A percentile compares a stretch with the other conserved stretches of the same genome.
Conservation (phyloP, 30 jellyfish, hydroid and myxozoan genomes). For the Rhopilema esculentum region DNA sequence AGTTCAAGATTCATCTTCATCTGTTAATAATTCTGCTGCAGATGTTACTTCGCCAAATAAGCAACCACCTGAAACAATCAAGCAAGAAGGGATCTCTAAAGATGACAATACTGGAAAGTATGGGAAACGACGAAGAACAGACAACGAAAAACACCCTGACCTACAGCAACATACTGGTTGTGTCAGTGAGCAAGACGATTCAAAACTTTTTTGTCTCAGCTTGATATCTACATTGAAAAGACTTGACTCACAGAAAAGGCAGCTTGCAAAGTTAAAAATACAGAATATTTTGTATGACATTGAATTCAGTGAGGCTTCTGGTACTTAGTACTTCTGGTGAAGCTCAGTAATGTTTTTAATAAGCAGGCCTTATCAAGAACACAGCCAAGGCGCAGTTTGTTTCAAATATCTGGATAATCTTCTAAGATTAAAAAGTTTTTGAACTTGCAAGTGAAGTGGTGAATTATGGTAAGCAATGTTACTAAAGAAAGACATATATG, state of each 20-base stretch:
- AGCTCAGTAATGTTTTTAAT: background rate
- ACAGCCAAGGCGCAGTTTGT: background rate
- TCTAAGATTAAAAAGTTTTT: no score
- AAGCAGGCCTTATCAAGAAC: background rate
- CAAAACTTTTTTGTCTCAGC: conserved; percentile 74
- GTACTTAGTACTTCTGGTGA: background rate
- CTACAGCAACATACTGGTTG: conserved; percentile 37
- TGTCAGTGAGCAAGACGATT: conserved; percentile 65
- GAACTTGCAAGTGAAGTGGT: background rate
- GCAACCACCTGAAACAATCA: background rate
- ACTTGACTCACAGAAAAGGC: conserved; percentile 58
- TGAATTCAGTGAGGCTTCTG: conserved; percentile 52
- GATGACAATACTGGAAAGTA: conserved; percentile 23
- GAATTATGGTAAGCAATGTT: no score
- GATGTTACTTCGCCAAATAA: background rate
- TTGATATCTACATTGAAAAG: conserved; percentile 70
- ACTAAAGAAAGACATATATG: no score
- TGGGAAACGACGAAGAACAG: conserved; percentile 52
- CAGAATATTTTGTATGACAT: conserved; percentile 74
- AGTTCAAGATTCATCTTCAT: background rate
- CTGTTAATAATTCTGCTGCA: background rate
- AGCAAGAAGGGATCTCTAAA: conserved; percentile 10
- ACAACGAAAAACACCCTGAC: conserved; percentile 37
- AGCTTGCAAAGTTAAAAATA: conserved; percentile 69
- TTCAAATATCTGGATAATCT: background rate